These are phyloP conservation scores for Sycophaga agraensis DNA, from an alignment of 1,140 invertebrate genomes.

Conservation along the genomic window DNA sequence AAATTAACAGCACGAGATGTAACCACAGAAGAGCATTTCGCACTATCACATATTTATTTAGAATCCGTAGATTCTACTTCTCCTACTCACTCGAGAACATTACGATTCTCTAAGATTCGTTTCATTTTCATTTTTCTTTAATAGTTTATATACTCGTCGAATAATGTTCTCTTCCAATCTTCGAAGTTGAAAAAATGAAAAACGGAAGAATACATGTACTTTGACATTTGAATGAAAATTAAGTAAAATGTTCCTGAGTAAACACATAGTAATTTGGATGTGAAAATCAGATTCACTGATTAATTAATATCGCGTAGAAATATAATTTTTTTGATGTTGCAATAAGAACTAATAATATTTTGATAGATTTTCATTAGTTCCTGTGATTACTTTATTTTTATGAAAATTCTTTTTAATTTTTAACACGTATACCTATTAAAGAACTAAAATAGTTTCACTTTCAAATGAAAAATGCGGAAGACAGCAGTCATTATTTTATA, in stretches of 20 bases:
- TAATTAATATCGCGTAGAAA: constrained; percentile 1
- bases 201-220: background rate
- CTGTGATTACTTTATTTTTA: background rate
- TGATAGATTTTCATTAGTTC: background rate
- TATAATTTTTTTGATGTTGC: background rate
- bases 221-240: constrained; percentile 8
- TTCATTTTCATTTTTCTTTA: constrained; percentile 15
- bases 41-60: constrained; percentile 32
- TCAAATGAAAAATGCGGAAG: background rate
- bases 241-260: constrained; percentile 14
- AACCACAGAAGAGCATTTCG: constrained; percentile 30
- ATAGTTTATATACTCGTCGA: constrained; percentile 8
- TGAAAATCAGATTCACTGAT: background rate
- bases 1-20: constrained; percentile 23
- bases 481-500: background rate
- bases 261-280: constrained; percentile 2
- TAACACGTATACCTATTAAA: background rate
- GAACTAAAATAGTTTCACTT: background rate
- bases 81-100: constrained; percentile 11
- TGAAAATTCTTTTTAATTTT: background rate
- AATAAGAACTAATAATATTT: background rate
- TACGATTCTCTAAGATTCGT: constrained; percentile 12
- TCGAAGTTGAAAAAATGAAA: background rate
- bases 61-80: constrained; percentile 31
- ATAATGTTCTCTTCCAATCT: background rate